These are phyloP conservation scores for Labeo rohita DNA, from an alignment of 2,113 vertebrate genomes.

Conservation along the genomic window DNA sequence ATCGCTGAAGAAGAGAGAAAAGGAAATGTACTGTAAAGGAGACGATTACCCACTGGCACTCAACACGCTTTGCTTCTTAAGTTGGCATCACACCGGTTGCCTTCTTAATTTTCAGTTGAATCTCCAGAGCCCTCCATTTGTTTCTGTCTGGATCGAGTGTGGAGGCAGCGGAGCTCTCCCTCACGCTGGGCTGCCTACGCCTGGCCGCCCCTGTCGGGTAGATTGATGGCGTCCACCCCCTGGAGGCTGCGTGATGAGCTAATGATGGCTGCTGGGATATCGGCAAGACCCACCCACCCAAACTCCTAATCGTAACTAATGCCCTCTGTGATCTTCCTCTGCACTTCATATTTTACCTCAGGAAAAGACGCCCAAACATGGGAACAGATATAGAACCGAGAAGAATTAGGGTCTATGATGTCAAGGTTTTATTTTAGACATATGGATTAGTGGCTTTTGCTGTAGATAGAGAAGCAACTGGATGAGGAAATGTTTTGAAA, in stretches of 20 bases:
- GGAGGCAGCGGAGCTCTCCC: constrained; percentile 32
- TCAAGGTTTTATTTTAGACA: constrained; percentile 2
- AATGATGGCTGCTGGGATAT: constrained; percentile 46
- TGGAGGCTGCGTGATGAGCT: constrained; percentile 39
- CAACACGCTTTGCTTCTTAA: constrained; percentile 10
- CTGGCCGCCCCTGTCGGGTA: constrained; percentile 50
- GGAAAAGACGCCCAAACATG: constrained; percentile 12
- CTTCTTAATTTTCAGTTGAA: constrained; percentile 42
- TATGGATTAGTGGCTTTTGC: not conserved
- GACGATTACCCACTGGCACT: constrained; percentile 30
- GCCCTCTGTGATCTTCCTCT: constrained; percentile 10
- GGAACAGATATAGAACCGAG: not conserved
- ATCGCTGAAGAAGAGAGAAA: not conserved
- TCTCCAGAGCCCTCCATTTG: constrained; percentile 37
- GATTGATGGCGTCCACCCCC: constrained; percentile 56
- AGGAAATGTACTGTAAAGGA: constrained; percentile 34
- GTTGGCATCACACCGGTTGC: constrained; percentile 8
- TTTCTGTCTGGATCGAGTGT: constrained; percentile 33
- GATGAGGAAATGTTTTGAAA: not conserved
- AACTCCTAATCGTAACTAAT: constrained; percentile 49
- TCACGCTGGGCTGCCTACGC: constrained; percentile 30
- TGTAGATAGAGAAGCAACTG: not conserved
- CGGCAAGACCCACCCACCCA: constrained; percentile 30
- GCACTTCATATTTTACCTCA: not conserved
- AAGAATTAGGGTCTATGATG: not conserved